Conservation (phyloP, 92 coral and sea anemone genomes). For the Umimayanthus chanpuru region DNA sequence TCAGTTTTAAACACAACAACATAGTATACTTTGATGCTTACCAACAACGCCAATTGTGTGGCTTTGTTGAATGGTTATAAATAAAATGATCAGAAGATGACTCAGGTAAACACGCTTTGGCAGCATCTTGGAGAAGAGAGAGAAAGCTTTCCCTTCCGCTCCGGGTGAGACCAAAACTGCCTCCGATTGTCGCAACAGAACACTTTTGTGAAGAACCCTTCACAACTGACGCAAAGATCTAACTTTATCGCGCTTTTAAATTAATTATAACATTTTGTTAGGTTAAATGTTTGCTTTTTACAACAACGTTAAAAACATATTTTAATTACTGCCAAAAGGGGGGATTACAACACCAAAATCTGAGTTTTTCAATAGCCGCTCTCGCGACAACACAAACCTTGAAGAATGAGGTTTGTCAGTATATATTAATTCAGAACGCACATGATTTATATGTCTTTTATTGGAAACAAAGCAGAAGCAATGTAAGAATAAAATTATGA, state of each 20-base stretch:
- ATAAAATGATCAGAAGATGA: no score
- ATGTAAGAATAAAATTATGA: no score
- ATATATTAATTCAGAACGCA: not conserved
- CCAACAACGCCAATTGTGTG: no score
- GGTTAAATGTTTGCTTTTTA: not conserved
- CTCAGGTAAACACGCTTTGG: no score
- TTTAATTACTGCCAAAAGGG: not conserved
- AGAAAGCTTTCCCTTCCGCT: no score
- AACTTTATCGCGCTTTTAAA: not conserved
- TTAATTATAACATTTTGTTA: not conserved
- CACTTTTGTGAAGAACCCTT: not conserved
- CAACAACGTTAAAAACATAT: not conserved
- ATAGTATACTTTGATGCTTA: no score
- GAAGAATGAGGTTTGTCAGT: not conserved
- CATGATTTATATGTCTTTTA: no score
- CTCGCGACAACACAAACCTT: not conserved
- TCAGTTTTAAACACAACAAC: no score
- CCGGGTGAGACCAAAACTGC: not conserved
- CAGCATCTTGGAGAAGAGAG: no score
- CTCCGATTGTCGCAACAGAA: not conserved
- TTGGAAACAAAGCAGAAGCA: no score
- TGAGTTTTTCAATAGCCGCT: not conserved
- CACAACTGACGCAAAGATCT: not conserved
- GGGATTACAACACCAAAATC: no score
- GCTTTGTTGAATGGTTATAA: no score